Conservation (phyloP, 2,113 vertebrate species). For the Engystomops pustulosus region DNA sequence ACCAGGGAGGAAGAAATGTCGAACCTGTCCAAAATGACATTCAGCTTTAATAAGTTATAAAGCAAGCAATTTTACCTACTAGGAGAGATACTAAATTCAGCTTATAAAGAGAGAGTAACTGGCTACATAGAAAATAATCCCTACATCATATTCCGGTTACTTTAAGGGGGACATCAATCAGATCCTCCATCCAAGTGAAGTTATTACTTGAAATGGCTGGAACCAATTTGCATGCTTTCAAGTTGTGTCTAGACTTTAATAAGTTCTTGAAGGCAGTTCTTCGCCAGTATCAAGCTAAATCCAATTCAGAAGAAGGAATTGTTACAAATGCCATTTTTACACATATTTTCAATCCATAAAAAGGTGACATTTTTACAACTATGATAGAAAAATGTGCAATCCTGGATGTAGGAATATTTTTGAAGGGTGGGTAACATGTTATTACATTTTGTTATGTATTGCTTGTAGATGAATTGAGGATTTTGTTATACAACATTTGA, state of each 20-base stretch:
- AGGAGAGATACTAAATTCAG: constrained; percentile 73
- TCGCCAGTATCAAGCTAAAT: constrained; percentile 78
- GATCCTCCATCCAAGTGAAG: constrained; percentile 75
- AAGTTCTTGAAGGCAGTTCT: constrained; percentile 81
- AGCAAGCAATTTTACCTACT: constrained; percentile 77
- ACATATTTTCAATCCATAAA: constrained; percentile 19
- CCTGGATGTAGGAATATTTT: not conserved
- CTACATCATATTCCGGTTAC: constrained; percentile 62
- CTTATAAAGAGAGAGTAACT: constrained; percentile 82
- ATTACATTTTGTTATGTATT: not conserved
- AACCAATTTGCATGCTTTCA: constrained; percentile 92
- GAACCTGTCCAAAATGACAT: constrained; percentile 79
- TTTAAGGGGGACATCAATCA: constrained; percentile 78
- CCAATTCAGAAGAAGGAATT: constrained; percentile 65
- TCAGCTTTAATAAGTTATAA: constrained; percentile 77
- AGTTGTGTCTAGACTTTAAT: constrained; percentile 98
- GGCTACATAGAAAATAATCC: constrained; percentile 79
- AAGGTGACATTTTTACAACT: not conserved
- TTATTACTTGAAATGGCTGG: constrained; percentile 85
- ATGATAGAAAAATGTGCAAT: constrained; percentile 19
- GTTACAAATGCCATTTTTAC: constrained; percentile 6
- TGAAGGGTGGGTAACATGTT: not conserved
- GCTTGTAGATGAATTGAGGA: not conserved
- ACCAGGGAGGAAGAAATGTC: constrained; percentile 79
- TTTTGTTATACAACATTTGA: no score